phyloP scores from a whole-genome alignment of 2,888 invertebrate genomes.

The Choristoneura rosaceana region DNA sequence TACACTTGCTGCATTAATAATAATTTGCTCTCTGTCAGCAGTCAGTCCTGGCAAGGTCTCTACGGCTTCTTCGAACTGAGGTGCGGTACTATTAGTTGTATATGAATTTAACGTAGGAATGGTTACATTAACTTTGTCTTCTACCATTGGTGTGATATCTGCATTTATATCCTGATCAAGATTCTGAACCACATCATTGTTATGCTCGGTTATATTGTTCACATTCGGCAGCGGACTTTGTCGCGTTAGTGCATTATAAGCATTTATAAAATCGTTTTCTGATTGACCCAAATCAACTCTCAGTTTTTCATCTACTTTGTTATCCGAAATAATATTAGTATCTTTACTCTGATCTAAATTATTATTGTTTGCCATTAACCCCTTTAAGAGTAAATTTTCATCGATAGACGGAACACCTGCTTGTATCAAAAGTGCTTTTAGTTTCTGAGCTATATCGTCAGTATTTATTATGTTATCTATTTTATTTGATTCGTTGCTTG shows the following conservation, averaged over 20 bases:
- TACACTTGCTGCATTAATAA: neutral
- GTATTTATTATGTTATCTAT: constrained; percentile 45
- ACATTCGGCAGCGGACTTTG: constrained; percentile 75
- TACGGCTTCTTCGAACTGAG: neutral
- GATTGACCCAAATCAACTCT: constrained; percentile 71
- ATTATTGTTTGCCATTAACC: constrained; percentile 58
- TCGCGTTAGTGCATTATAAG: constrained; percentile 77
- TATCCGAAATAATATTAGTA: constrained; percentile 36
- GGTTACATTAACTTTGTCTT: neutral
- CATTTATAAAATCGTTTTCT: constrained; percentile 80
- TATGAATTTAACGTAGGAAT: neutral
- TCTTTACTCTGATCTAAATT: constrained; percentile 45
- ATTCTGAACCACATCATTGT: neutral
- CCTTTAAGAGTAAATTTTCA: constrained; percentile 68
- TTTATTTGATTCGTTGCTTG: constrained; percentile 1
- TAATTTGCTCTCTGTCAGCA: neutral
- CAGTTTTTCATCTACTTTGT: constrained; percentile 49
- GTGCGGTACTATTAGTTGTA: neutral
- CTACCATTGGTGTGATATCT: neutral
- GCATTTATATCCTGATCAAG: neutral
- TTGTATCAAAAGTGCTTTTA: constrained; percentile 66
- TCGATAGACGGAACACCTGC: constrained; percentile 67
- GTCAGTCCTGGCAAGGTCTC: neutral
- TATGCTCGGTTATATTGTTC: constrained; percentile 42
- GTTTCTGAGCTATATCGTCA: constrained; percentile 64